Conservation (phyloP, 1,140 invertebrate genomes). For the Metaphire vulgaris region DNA sequence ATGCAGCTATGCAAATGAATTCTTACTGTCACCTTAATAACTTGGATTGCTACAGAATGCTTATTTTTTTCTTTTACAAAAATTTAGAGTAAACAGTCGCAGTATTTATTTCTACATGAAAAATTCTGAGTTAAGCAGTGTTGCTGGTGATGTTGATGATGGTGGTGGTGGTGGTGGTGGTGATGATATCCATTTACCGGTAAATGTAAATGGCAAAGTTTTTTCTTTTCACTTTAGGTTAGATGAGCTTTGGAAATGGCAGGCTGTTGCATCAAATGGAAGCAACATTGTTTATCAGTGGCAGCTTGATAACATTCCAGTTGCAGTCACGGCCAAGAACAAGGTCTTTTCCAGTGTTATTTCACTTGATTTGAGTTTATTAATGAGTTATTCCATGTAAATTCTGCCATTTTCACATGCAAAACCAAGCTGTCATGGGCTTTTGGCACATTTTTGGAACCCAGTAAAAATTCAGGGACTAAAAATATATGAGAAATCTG, state of each 20-base stretch:
- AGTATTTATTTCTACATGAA: not conserved
- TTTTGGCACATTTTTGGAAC: not conserved
- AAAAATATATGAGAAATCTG: not conserved
- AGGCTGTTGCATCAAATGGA: not conserved
- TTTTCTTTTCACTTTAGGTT: not conserved
- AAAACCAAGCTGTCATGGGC: not conserved
- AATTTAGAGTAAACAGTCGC: not conserved
- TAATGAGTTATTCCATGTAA: not conserved
- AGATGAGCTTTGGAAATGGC: not conserved
- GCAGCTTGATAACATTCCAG: not conserved
- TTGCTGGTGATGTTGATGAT: not conserved
- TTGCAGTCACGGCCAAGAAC: not conserved
- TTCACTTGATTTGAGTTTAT: not conserved
- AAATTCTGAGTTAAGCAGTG: not conserved
- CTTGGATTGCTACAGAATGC: not conserved
- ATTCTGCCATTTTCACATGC: not conserved
- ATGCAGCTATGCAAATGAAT: too few species aligned
- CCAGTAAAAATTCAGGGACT: not conserved
- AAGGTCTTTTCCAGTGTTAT: not conserved
- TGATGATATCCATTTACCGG: too few species aligned
- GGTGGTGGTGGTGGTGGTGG: too few species aligned
- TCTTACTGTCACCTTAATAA: too few species aligned
- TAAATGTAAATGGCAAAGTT: not conserved
- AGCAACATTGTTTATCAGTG: not conserved
- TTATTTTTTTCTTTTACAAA: not conserved